phyloP scores from a whole-genome alignment of 2,888 invertebrate species.

The Hemithea aestivaria region DNA sequence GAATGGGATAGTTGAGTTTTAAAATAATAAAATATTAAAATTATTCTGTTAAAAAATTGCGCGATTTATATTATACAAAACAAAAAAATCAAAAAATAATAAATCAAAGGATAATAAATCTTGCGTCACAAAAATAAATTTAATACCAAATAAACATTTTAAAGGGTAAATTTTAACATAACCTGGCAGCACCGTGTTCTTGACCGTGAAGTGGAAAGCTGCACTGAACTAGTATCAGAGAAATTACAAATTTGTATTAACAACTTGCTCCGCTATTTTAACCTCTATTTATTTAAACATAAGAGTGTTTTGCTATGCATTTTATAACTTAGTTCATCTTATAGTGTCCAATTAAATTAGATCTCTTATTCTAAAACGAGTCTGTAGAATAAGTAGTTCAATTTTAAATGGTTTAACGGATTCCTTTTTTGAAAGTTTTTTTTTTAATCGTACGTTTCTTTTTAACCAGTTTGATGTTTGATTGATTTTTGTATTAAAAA shows the following conservation, averaged over 20 bases:
- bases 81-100: too few species aligned
- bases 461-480: slow-evolving; percentile 19
- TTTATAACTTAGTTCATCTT: slow-evolving; percentile 11
- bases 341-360: slow-evolving; percentile 25
- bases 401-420: slow-evolving; percentile 26
- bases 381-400: slow-evolving; percentile 17
- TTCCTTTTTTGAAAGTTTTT: slow-evolving; percentile 40
- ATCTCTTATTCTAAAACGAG: slow-evolving; percentile 16
- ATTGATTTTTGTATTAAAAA: slow-evolving; percentile 1
- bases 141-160: too few species aligned
- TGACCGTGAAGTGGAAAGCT: slow-evolving; percentile 74
- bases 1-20: too few species aligned
- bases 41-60: too few species aligned
- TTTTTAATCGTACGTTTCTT: slow-evolving; percentile 36
- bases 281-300: slow-evolving; percentile 24
- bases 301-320: slow-evolving; percentile 7
- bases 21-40: too few species aligned
- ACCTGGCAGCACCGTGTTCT: slow-evolving; percentile 57
- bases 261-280: slow-evolving; percentile 23
- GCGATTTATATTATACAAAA: too few species aligned
- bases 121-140: too few species aligned
- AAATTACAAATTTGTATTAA: slow-evolving; percentile 26
- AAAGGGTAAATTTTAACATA: slow-evolving; percentile 20
- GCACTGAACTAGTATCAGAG: slow-evolving; percentile 42
- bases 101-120: too few species aligned